A percentile compares a stretch with the other conserved stretches of the same genome.
phyloP scores from a whole-genome alignment of 1,140 invertebrate genomes.

The Halictus rubicundus region DNA sequence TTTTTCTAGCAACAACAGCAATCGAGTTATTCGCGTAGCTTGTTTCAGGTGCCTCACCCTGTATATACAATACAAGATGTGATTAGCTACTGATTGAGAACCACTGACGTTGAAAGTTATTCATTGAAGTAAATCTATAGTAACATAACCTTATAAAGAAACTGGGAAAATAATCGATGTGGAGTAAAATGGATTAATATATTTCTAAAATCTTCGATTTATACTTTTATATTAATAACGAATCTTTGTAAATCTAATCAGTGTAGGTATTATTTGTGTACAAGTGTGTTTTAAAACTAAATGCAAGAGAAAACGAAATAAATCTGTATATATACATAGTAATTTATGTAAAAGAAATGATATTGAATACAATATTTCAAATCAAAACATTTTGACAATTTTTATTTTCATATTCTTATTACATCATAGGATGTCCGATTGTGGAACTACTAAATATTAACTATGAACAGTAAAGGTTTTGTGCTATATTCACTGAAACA shows the following conservation, averaged over 20 bases:
- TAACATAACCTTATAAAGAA: no score
- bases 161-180: background rate
- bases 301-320: background rate
- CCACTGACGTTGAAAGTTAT: background rate
- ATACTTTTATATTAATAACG: background rate
- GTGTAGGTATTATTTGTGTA: background rate
- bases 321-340: background rate
- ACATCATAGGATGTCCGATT: background rate
- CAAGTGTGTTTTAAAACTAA: background rate
- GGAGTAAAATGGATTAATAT: background rate
- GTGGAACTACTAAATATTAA: background rate
- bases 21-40: no score
- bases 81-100: background rate
- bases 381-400: background rate
- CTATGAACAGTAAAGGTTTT: background rate
- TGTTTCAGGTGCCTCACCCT: no score
- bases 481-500: background rate
- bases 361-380: background rate
- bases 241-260: background rate
- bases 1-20: no score
- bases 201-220: background rate
- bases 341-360: background rate
- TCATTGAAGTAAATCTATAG: no score
- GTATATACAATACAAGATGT: background rate
- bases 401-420: background rate